phyloP scores from a whole-genome alignment of 2,113 vertebrate genomes.

The Festucalex cinctus region DNA sequence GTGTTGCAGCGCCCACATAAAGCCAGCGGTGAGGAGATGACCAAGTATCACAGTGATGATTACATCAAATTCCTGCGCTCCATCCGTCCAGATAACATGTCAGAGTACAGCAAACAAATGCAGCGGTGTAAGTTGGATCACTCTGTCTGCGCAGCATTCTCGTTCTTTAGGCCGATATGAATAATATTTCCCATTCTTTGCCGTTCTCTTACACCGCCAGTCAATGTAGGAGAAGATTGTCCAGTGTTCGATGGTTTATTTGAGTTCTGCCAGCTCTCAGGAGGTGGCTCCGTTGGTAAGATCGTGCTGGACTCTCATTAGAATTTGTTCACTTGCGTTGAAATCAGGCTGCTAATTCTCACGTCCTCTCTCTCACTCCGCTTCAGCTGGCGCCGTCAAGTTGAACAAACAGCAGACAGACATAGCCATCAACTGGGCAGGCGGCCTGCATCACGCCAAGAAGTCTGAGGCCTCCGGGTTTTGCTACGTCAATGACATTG shows the following conservation, averaged over 20 bases:
- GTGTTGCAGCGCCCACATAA: constrained; percentile 90
- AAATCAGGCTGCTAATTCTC: constrained; percentile 21
- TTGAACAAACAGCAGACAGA: constrained; percentile 99
- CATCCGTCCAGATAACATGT: constrained; percentile 99
- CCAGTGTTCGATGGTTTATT: constrained; percentile 98
- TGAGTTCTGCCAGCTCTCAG: constrained; percentile 97
- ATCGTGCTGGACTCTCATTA: background rate
- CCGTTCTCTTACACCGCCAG: constrained; percentile 57
- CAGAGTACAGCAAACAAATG: constrained; percentile 99
- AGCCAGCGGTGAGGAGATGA: constrained; percentile 98
- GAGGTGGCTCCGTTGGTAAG: constrained; percentile 95
- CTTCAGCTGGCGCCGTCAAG: constrained; percentile 92
- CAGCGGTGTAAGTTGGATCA: constrained; percentile 86
- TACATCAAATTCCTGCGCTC: constrained; percentile 97
- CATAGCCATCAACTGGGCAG: constrained; percentile 98
- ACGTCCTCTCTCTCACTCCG: background rate
- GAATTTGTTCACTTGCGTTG: constrained; percentile 4
- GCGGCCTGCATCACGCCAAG: constrained; percentile 96
- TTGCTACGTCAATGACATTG: constrained; percentile 98
- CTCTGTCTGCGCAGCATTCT: background rate
- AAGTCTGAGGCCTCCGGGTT: constrained; percentile 98
- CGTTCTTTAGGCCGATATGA: background rate
- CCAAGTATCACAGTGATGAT: constrained; percentile 98
- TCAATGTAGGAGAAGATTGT: constrained; percentile 98
- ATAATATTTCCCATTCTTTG: background rate